Base-by-base conservation (phyloP, 2,888 invertebrate genomes). In the Dinocampus coccinellae region DNA sequence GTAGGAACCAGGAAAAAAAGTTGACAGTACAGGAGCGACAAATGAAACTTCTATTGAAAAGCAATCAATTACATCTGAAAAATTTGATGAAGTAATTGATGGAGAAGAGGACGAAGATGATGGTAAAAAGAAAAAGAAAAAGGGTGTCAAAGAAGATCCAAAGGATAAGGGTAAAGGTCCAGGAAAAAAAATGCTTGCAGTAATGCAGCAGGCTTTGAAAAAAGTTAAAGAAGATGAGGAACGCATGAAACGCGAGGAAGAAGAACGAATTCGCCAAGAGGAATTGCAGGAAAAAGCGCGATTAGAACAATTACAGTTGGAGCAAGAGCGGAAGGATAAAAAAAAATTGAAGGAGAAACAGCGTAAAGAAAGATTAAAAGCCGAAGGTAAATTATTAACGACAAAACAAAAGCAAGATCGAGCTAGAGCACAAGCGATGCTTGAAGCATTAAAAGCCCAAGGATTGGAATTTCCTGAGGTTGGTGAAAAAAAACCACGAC, bases 371-470 rank as follows among this genome's bases (percentile, higher is more conserved):
- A 91, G 96, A 83, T 90, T 97, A 79, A 98, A 98, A 88, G 96
- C 95, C n/a, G 98, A 98, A 89, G 99, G 99, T 2, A 98, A 97
- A 88, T 90, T 97, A 36, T 88, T 98, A 72, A 97, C 97, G 1
- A 93, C 95, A 0, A 97, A 97, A 87, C 97, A 99, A 85, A 97
- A 96, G 85, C 95, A 95, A 77, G 97, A 97, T 80, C 92, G 94
- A 75, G 94, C 95, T 0, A 90, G 97, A 77, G 96, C 97, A 7
- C 95, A 96, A 86, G 95, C 95, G 70, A 92, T 97, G 91, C 88
- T 98, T 74, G 96, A 97, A 66, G 93, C 94, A 1, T 89, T 97
- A 52, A 96, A 95, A 87, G 96, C 95, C 9, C 95, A 96, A 88
- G 97, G 97, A 72, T 89, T 95, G 29, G 94, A 93, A 83, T 89